Evolutionary conservation across 2,797 vertebrate genomes (phyloP).

Genomic region (Esox lucius): DNA sequence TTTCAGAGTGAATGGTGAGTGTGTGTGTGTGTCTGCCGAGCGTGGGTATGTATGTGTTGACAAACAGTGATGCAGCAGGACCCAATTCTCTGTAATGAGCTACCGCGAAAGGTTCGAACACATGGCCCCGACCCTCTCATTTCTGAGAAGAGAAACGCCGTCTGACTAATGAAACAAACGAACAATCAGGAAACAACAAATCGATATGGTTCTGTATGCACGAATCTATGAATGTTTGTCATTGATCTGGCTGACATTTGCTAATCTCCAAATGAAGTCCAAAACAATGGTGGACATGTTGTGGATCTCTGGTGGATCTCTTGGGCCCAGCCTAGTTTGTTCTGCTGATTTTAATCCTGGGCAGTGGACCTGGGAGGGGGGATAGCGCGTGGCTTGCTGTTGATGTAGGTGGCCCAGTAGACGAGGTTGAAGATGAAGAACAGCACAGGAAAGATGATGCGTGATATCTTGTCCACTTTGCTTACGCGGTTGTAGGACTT

Average conservation of each 20-base stretch:
- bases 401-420: constrained; percentile 98
- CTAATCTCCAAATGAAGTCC: constrained; percentile 60
- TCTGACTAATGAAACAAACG: constrained; percentile 55
- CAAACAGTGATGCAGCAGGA: not conserved
- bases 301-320: constrained; percentile 62
- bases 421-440: constrained; percentile 98
- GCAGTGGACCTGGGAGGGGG: constrained; percentile 91
- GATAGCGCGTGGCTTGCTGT: constrained; percentile 88
- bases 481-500: constrained; percentile 99
- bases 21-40: not conserved
- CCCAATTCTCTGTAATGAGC: constrained; percentile 40
- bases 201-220: constrained; percentile 35
- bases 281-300: constrained; percentile 52
- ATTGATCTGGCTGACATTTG: constrained; percentile 59
- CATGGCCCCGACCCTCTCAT: constrained; percentile 52
- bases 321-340: constrained; percentile 47
- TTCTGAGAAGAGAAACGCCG: constrained; percentile 48
- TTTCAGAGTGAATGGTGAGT: constrained; percentile 7
- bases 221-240: constrained; percentile 46
- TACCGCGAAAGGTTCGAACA: constrained; percentile 42
- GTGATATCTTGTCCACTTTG: constrained; percentile 99
- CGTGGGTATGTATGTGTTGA: not conserved
- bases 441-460: constrained; percentile 96
- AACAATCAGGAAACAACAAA: constrained; percentile 55
- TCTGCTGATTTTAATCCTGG: constrained; percentile 79